Base-by-base conservation (phyloP, 2,113 vertebrate species). In the Ifrita kowaldi region DNA sequence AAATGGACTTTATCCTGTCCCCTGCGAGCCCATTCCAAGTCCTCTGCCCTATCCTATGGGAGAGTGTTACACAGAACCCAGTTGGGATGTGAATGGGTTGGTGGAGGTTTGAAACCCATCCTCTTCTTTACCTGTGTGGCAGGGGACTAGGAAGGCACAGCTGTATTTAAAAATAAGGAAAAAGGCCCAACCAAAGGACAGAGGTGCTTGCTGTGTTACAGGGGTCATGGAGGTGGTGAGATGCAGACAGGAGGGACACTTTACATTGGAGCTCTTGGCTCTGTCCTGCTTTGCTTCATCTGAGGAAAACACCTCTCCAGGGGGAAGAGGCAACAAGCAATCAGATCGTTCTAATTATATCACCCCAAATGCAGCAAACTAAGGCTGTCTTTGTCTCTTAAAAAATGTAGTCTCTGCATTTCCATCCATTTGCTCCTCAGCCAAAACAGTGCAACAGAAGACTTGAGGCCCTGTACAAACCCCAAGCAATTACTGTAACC, bases 1-100 rank as follows among this genome's bases (percentile, higher is more conserved):
- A 55, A 55, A 39, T 0, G 8, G 57, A 62, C 20, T 90, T 67
- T 0, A 11, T 75, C 22, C 52, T 35, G 13, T 42, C 16, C 57
- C 16, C 26, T 0, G 0, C 1, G 6, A 74, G 42, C 44, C 44
- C 2, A 0, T 42, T 37, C 33, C 0, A 2, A 32, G 30, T 60
- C 27, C n/a, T 52, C 50, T 18, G 33, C 44, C 33, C 57, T 32
- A 18, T 27, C n/a, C 18, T 1, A 0, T 17, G 53, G 20, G 8
- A 44, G 20, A 8, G 33, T 33, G 16, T 62, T 42, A 50, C 14
- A 28, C 26, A 46, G 19, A 56, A 17, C 53, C 55, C 47, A 33
- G 1, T 4, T 16, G 11, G 80, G 35, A 12, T 24, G 14, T 3
- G 2, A 64, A 9, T 44, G 37, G 65, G 10, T 56, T 82, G 53